Conservation (phyloP, 2,113 vertebrate genomes). For the Pluvialis apricaria region DNA sequence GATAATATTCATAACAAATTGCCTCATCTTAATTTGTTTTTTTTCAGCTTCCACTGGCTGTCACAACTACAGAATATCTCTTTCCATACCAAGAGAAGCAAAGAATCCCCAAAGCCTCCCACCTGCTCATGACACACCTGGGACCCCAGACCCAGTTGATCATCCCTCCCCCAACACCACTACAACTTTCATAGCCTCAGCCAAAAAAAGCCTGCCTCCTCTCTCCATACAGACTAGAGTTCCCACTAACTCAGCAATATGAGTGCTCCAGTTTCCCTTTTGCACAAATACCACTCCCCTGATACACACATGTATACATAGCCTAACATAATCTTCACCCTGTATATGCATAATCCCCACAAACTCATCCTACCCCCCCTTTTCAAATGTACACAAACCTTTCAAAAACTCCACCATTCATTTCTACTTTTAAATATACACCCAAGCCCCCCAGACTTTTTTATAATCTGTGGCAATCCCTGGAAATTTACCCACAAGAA, state of each 20-base stretch:
- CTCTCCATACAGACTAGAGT: not conserved
- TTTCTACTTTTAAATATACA: not conserved
- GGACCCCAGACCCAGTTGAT: not conserved
- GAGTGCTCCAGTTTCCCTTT: slow-evolving; percentile 37
- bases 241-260: slow-evolving; percentile 26
- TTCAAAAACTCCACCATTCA: not conserved
- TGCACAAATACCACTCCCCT: slow-evolving; percentile 34
- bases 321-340: not conserved
- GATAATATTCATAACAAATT: not conserved
- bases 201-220: not conserved
- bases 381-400: not conserved
- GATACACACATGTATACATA: not conserved
- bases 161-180: not conserved
- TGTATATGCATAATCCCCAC: not conserved
- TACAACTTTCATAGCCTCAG: not conserved
- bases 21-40: not conserved
- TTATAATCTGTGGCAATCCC: not conserved
- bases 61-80: not conserved
- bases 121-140: not conserved
- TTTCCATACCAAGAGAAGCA: not conserved
- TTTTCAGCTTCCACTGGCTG: not conserved
- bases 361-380: not conserved
- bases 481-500: not conserved
- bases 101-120: not conserved
- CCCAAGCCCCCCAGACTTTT: not conserved